These are phyloP conservation scores for Icerya purchasi DNA, from an alignment of 2,888 invertebrate genomes.

Conservation along the genomic window DNA sequence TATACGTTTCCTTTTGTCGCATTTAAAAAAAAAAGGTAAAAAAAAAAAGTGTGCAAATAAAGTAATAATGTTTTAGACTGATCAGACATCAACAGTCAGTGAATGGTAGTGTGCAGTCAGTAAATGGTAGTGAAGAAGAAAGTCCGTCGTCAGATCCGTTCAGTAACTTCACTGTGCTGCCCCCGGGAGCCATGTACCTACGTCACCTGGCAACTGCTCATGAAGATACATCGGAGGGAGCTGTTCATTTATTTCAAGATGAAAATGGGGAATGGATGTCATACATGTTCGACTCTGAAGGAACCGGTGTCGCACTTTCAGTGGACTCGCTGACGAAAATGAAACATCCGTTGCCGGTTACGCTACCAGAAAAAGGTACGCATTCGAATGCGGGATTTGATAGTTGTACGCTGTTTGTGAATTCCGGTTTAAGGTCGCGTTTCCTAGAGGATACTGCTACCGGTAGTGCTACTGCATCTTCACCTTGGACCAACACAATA, in stretches of 20 bases:
- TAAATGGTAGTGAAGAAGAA: too few species aligned
- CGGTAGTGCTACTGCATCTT: too few species aligned
- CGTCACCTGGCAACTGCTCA: constrained; percentile 43
- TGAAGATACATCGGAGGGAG: constrained; percentile 55
- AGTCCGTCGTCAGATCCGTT: too few species aligned
- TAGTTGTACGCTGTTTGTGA: constrained; percentile 10
- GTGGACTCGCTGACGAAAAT: constrained; percentile 1
- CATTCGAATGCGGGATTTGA: constrained; percentile 5
- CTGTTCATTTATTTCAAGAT: constrained; percentile 49
- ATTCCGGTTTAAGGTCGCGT: constrained; percentile 2
- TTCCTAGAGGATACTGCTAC: not conserved
- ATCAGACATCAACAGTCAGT: too few species aligned
- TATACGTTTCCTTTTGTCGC: too few species aligned
- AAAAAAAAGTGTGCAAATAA: too few species aligned
- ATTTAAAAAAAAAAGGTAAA: too few species aligned
- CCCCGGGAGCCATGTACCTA: too few species aligned
- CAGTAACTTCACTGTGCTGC: too few species aligned
- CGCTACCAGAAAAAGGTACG: constrained; percentile 2
- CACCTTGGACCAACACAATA: too few species aligned
- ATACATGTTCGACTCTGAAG: constrained; percentile 38
- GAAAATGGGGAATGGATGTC: constrained; percentile 72
- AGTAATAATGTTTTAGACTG: too few species aligned
- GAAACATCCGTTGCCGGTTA: constrained; percentile 1
- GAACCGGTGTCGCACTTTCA: constrained; percentile 4
- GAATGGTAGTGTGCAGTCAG: too few species aligned